A percentile compares a stretch with the other conserved stretches of the same genome.
These are phyloP conservation scores for Phaethon lepturus DNA, from an alignment of 2,113 vertebrate genomes.

Conservation along the genomic window DNA sequence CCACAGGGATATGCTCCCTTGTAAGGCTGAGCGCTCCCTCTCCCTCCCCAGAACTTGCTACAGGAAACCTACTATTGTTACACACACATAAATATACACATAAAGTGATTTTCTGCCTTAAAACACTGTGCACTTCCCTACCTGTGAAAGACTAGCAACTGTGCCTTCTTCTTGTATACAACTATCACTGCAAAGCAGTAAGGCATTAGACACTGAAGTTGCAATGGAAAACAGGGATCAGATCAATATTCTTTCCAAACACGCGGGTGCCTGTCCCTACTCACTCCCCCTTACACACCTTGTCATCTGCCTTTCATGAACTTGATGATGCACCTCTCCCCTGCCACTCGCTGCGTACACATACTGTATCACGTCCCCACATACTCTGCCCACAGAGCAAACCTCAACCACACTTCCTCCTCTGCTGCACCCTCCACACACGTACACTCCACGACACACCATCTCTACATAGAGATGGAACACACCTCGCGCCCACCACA, in stretches of 20 bases:
- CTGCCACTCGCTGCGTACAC: not conserved
- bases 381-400: not conserved
- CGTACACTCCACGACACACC: fast-evolving
- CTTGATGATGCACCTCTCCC: not conserved
- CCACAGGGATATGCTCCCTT: not conserved
- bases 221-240: not conserved
- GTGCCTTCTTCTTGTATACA: not conserved
- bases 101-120: not conserved
- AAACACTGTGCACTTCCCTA: not conserved
- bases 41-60: not conserved
- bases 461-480: not conserved
- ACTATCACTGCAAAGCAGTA: not conserved
- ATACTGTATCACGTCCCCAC: not conserved
- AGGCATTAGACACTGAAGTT: not conserved
- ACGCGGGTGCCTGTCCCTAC: not conserved
- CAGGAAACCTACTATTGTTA: not conserved
- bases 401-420: not conserved
- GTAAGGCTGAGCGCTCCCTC: not conserved
- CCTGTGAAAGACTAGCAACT: not conserved
- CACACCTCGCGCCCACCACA: not conserved
- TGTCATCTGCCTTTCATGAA: not conserved
- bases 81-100: not conserved
- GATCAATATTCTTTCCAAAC: not conserved
- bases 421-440: not conserved
- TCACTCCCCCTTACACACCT: not conserved